Base-by-base conservation (phyloP, 37 sponge, comb jelly and placozoan genomes). In the Beroe forskalii region DNA sequence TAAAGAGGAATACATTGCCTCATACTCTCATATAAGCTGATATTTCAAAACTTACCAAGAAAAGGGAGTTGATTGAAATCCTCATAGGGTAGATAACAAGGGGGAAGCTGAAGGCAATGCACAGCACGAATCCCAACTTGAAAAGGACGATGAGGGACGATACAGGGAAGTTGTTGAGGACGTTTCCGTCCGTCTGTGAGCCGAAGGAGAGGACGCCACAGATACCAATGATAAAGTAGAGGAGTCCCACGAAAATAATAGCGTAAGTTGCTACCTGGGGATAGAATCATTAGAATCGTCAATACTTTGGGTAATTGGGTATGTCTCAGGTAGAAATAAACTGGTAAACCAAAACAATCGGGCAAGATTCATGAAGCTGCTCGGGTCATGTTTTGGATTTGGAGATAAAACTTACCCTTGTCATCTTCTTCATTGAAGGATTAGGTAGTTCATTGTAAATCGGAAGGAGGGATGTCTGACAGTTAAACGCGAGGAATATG, bases 391-490 rank as follows among this genome's bases (percentile, higher is more conserved):
- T n/a, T n/a, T n/a, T n/a, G n/a, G n/a, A n/a, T n/a, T n/a, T n/a
- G n/a, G n/a, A n/a, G n/a, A n/a, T n/a, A 64, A 8, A 64, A 64
- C 66, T 43, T 80, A 80, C 86, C 86, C 40, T 17, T 6, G 86
- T 38, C 86, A 80, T 80, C 35, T 38, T 80, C 86, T 80, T 80
- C 17, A 80, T 80, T 2, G 86, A 38, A 41, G 55, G 30, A 43
- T 80, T 80, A n/a, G 44, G 86, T 42, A 80, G 86, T 37, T 80
- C 86, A 48, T 41, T 44, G 48, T 80, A 80, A 14, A 80, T 80
- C 0, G 86, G 86, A 38, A 80, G 40, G 20, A 80, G 86, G 12
- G 86, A 33, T 20, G 86, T 80, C 48, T 80, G 86, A 41, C 86
- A 80, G 55, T 44, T 80, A 27, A 80, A 80, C 4, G 86, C 86